Percentiles rank a stretch among this genome's conserved stretches.
These are phyloP conservation scores for Haliclystus octoradiatus DNA, from an alignment of 30 jellyfish, hydroid and myxozoan species.

Conservation along the genomic window DNA sequence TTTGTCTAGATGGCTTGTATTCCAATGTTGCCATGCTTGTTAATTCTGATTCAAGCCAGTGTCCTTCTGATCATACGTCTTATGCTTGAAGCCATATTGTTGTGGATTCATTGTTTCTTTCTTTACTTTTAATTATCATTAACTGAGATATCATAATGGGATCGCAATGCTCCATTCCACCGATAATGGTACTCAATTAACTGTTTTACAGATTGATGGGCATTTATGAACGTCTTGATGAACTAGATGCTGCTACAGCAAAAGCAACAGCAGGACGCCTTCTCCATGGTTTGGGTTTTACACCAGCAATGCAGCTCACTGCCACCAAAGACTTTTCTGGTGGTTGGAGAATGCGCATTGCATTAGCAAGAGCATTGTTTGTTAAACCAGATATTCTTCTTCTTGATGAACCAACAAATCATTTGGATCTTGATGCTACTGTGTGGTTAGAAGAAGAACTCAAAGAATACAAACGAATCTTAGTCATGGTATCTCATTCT, in stretches of 20 bases:
- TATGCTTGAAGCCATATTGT: no score
- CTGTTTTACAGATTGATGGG: constrained; percentile 62
- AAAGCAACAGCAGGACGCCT: constrained; percentile 84
- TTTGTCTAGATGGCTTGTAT: no score
- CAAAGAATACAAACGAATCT: constrained; percentile 67
- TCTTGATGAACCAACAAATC: constrained; percentile 95
- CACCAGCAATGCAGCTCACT: constrained; percentile 80
- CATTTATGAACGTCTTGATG: constrained; percentile 82
- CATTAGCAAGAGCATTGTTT: constrained; percentile 90
- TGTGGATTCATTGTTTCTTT: no score
- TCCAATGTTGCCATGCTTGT: no score
- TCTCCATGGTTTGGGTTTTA: constrained; percentile 90
- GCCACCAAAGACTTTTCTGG: constrained; percentile 91
- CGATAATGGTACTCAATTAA: no score
- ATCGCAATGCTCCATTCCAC: no score
- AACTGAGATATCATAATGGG: no score
- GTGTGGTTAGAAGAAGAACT: constrained; percentile 95
- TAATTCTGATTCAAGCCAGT: no score
- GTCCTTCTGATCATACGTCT: no score
- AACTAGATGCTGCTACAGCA: constrained; percentile 80
- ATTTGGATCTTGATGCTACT: constrained; percentile 86
- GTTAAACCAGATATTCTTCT: constrained; percentile 72
- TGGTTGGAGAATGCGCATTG: constrained; percentile 95
- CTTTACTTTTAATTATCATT: no score
- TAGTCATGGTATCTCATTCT: constrained; percentile 83